Base-by-base conservation (phyloP, 2,113 vertebrate genomes). In the Silurus asotus region DNA sequence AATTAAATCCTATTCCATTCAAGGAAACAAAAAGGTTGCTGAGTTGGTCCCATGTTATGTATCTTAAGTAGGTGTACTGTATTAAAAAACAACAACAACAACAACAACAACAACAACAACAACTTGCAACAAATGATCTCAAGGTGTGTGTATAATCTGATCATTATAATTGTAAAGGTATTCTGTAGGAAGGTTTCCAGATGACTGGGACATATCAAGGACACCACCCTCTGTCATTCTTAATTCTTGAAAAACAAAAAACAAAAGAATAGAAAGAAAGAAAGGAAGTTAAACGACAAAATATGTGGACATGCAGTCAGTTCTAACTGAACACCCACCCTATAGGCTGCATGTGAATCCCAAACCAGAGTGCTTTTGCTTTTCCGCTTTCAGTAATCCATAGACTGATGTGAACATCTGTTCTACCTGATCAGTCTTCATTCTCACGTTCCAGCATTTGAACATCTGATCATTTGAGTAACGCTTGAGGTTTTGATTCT, bases 231-330 rank as follows among this genome's bases (percentile, higher is more conserved):
- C n/a, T 37, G 37, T 37, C 6, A 58, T 0, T 37, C 4, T 45
- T 59, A 55, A 19, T 59, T 79, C 15, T 19, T 59, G 15, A 37
- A 17, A 58, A 8, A 23, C 7, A 55, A 15, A 5, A 5, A 75
- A 76, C 2, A 3, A 56, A 78, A 78, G n/a, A 45, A 55, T 37
- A 37, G 4, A 23, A 15, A 55, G 8, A 5, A 76, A 2, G 6
- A 56, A 78, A 78, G n/a, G 23, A 55, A 13, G 51, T 55, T 45
- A 59, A 80, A 80, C 59, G 17, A 13, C 28, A 23, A 80, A 80
- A 80, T 80, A 61, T 80, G 59, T 80, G 58, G 56, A 80, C 28
- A 80, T 56, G 61, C n/a, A 49, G 74, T 85, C 49, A 53, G 20
- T 77, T 77, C 20, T 78, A 48, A 48, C 56, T 84, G 83, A 77